Evolutionary conservation across 2,888 invertebrate genomes (phyloP).

Genomic region (Macrosoma leucophasiata): DNA sequence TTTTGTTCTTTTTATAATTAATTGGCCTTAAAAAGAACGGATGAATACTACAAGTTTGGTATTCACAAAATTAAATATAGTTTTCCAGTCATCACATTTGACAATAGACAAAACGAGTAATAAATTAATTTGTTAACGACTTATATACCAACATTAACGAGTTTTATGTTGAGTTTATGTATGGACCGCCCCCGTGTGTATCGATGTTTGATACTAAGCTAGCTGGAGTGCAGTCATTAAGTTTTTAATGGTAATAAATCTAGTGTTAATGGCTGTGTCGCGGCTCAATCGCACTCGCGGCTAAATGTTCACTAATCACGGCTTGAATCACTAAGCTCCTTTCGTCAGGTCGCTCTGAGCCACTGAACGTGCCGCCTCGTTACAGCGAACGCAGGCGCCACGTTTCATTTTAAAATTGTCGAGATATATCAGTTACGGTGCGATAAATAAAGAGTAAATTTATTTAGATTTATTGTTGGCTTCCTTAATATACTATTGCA

Average conservation of each 20-base stretch:
- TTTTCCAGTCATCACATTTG: too few species aligned
- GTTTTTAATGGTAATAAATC: conserved; percentile 62
- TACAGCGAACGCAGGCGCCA: conserved; percentile 22
- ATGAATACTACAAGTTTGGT: too few species aligned
- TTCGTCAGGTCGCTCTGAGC: conserved; percentile 30
- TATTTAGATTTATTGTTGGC: too few species aligned
- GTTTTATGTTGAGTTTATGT: conserved; percentile 68
- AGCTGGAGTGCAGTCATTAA: conserved; percentile 44
- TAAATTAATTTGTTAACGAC: conserved; percentile 54
- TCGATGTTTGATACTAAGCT: conserved; percentile 40
- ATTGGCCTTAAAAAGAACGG: too few species aligned
- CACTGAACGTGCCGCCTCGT: conserved; percentile 24
- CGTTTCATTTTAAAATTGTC: conserved; percentile 8
- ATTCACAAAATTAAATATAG: too few species aligned
- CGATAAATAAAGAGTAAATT: too few species aligned
- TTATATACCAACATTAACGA: conserved; percentile 53
- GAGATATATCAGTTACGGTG: conserved; percentile 1
- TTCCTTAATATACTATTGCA: too few species aligned
- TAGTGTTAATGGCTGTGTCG: conserved; percentile 42
- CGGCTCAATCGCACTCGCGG: conserved; percentile 34
- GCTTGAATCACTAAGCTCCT: conserved; percentile 37
- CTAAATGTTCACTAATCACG: conserved; percentile 39
- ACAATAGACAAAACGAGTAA: too few species aligned
- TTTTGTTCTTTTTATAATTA: too few species aligned
- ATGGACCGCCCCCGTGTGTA: conserved; percentile 47